Conservation (phyloP, 2,888 invertebrate genomes). For the Eulithis testata region DNA sequence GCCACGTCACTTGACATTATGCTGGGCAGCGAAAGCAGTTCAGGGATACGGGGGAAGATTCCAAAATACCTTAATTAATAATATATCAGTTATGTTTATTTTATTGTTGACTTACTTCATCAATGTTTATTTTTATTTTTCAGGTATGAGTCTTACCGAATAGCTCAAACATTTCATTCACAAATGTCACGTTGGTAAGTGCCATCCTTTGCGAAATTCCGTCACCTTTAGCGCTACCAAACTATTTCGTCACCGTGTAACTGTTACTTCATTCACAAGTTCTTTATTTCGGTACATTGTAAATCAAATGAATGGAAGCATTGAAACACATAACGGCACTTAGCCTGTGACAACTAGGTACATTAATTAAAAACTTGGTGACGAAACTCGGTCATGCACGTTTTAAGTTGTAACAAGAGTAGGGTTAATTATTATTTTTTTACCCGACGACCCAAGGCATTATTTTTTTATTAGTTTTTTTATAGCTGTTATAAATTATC, state of each 20-base stretch:
- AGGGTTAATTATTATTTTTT: too few species aligned
- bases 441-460: too few species aligned
- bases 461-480: too few species aligned
- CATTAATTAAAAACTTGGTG: constrained; percentile 49
- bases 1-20: too few species aligned
- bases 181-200: not conserved
- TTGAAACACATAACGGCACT: constrained; percentile 44
- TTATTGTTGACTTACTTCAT: not conserved
- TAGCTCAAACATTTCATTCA: too few species aligned
- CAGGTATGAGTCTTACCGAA: constrained; percentile 10
- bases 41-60: too few species aligned
- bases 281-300: constrained; percentile 48
- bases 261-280: constrained; percentile 32
- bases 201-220: constrained; percentile 3
- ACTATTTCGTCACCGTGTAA: constrained; percentile 25
- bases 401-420: constrained; percentile 11
- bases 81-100: too few species aligned
- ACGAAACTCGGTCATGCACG: constrained; percentile 39
- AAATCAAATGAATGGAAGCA: constrained; percentile 47
- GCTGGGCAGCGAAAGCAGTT: too few species aligned
- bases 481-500: too few species aligned
- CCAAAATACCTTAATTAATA: too few species aligned
- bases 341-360: constrained; percentile 42
- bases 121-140: constrained; percentile 2
- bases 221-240: not conserved